Conservation (phyloP, 2,113 vertebrate genomes). For the Andinoacara biseriatus region DNA sequence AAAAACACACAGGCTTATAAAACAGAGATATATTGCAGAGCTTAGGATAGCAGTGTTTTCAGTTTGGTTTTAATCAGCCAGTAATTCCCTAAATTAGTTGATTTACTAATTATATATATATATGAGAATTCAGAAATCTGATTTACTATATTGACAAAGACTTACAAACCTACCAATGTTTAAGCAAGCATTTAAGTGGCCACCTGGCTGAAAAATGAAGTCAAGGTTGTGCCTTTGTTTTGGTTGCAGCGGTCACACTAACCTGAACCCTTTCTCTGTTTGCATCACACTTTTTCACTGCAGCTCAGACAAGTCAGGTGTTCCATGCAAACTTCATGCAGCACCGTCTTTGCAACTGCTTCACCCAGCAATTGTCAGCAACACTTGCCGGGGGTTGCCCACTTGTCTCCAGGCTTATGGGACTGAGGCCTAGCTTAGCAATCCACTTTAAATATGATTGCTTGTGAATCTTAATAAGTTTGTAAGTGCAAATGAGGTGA, state of each 20-base stretch:
- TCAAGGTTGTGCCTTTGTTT: no score
- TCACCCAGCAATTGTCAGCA: no score
- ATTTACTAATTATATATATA: no score
- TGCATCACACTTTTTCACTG: no score
- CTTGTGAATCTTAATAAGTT: background rate
- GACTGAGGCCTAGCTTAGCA: background rate
- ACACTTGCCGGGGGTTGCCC: background rate
- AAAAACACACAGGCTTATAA: background rate
- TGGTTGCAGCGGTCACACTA: no score
- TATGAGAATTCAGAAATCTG: background rate
- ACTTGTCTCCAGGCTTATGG: background rate
- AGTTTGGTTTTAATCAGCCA: background rate
- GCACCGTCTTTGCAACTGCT: background rate
- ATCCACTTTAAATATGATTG: background rate
- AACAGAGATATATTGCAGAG: accelerated
- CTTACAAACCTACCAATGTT: background rate
- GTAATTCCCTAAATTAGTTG: background rate
- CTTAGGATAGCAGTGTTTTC: accelerated
- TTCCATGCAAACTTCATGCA: background rate
- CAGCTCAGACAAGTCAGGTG: no score
- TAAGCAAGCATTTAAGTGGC: background rate
- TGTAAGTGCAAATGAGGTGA: background rate
- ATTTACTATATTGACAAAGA: background rate
- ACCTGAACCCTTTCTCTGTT: no score
- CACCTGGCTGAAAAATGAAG: background rate